These are phyloP conservation scores for Darevskia mixta DNA, from an alignment of 2,797 vertebrate species.

Conservation along the genomic window DNA sequence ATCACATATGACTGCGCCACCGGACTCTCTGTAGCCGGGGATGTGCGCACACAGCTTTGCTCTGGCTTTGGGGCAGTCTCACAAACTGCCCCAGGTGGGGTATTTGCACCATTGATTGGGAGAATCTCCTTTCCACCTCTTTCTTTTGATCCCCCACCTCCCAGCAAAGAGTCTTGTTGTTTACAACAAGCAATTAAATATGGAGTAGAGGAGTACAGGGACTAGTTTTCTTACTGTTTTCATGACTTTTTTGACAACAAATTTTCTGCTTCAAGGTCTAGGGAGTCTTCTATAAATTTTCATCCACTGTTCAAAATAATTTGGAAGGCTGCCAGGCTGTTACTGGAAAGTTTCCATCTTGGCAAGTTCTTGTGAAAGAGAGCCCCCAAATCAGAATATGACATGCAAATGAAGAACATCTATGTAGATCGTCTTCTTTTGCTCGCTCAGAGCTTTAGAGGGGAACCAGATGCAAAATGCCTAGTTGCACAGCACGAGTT, in stretches of 20 bases:
- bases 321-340: constrained; percentile 10
- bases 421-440: background rate
- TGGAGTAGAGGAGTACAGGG: background rate
- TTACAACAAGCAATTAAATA: background rate
- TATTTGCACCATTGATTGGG: background rate
- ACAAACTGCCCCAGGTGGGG: too few relatives aligned
- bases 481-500: background rate
- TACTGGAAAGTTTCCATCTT: constrained; percentile 21
- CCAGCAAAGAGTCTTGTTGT: background rate
- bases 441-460: rapidly evolving
- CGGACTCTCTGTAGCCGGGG: too few relatives aligned
- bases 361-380: constrained; percentile 13
- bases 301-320: constrained; percentile 22
- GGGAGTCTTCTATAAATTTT: background rate
- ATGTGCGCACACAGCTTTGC: too few relatives aligned
- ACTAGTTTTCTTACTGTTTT: background rate
- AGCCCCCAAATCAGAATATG: background rate
- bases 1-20: too few relatives aligned
- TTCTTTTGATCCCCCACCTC: background rate
- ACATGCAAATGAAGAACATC: background rate
- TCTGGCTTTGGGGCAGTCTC: too few relatives aligned
- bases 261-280: background rate
- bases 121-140: background rate
- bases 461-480: background rate
- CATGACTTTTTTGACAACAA: background rate